Percentiles rank a stretch among this genome's conserved stretches.
Conservation (phyloP, 2,797 vertebrate species). For the Xenops minutus region DNA sequence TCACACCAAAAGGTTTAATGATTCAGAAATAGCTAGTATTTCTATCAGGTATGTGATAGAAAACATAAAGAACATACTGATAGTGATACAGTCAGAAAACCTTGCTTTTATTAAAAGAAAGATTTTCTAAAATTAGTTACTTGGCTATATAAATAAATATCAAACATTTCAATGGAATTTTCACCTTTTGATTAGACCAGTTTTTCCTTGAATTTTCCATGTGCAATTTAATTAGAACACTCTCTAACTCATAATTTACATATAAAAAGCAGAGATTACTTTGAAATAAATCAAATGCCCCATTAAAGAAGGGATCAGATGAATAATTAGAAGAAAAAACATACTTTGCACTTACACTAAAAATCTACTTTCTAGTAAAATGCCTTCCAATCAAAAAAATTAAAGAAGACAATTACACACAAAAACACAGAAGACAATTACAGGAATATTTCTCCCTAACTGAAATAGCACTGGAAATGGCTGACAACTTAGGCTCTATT, state of each 20-base stretch:
- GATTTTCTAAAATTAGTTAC: neutral
- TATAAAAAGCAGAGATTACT: conserved; percentile 51
- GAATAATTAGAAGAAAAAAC: conserved; percentile 38
- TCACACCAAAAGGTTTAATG: neutral
- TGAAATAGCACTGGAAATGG: neutral
- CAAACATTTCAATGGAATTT: neutral
- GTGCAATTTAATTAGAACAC: conserved; percentile 39
- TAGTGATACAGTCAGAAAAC: neutral
- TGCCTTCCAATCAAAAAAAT: conserved; percentile 5
- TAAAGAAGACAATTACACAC: neutral
- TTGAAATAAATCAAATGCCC: conserved; percentile 47
- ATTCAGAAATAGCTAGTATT: neutral
- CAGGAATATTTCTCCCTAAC: neutral
- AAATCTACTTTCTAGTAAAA: conserved; percentile 11
- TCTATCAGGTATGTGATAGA: neutral
- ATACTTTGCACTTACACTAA: neutral
- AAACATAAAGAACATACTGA: neutral
- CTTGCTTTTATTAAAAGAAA: neutral
- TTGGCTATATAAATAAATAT: neutral
- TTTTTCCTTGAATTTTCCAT: neutral
- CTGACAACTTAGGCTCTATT: neutral
- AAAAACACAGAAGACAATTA: neutral
- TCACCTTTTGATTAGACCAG: conserved; percentile 4
- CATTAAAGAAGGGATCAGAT: conserved; percentile 38
- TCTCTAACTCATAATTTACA: conserved; percentile 30